phyloP scores from a whole-genome alignment of 2,888 invertebrate species.

The Encarsia formosa region DNA sequence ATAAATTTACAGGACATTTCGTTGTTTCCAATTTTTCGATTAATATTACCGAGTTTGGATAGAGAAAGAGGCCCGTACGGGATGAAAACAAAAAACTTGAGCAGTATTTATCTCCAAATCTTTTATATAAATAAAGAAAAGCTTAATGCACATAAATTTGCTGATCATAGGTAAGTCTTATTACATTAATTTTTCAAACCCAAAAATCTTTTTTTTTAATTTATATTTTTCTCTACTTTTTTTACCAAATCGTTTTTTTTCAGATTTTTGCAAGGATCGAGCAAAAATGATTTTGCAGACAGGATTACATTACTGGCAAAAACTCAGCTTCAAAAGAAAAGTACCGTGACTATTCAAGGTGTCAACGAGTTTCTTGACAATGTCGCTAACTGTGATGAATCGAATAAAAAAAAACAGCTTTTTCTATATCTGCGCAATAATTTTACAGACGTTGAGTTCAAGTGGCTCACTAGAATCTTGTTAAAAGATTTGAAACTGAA shows the following conservation, averaged over 20 bases:
- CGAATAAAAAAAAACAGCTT: conserved; percentile 59
- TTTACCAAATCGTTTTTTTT: too few species aligned
- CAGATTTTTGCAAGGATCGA: too few species aligned
- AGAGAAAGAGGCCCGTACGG: conserved; percentile 78
- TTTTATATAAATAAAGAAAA: conserved; percentile 73
- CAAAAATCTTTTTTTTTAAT: too few species aligned
- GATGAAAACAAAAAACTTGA: conserved; percentile 73
- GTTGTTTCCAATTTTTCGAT: conserved; percentile 71
- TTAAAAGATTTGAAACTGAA: conserved; percentile 80
- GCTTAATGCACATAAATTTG: too few species aligned
- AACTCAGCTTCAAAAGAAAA: background rate
- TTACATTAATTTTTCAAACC: too few species aligned
- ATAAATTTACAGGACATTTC: conserved; percentile 53
- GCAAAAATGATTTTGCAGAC: conserved; percentile 72
- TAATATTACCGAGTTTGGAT: conserved; percentile 76
- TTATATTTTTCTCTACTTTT: too few species aligned
- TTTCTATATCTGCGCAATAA: conserved; percentile 62
- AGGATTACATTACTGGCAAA: too few species aligned
- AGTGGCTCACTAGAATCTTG: conserved; percentile 87
- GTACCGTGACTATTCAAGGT: conserved; percentile 60
- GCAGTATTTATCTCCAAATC: conserved; percentile 69
- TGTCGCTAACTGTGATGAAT: conserved; percentile 66
- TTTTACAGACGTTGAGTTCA: conserved; percentile 72
- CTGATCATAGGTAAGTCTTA: too few species aligned
- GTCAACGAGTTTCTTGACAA: conserved; percentile 73